Percentiles rank a stretch among this genome's conserved stretches.
These are phyloP conservation scores for Pseudomyrmex concolor DNA, from an alignment of 1,140 invertebrate species.

Conservation along the genomic window DNA sequence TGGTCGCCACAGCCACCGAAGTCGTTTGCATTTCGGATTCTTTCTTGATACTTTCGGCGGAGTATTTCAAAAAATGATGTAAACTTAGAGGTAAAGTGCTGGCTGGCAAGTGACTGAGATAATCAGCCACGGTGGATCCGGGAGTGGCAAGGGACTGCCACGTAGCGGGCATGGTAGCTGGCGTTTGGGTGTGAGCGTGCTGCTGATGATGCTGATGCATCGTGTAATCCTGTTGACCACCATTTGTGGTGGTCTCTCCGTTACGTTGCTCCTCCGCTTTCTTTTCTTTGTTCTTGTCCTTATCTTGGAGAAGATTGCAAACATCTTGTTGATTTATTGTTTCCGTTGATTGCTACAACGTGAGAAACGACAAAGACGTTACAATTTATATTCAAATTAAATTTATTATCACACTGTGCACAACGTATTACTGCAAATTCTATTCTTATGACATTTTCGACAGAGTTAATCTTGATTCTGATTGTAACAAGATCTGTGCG, in stretches of 20 bases:
- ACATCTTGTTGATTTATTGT: constrained; percentile 84
- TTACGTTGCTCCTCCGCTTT: constrained; percentile 81
- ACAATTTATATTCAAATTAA: neutral
- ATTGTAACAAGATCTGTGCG: neutral
- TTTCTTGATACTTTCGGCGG: constrained; percentile 91
- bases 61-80: constrained; percentile 94
- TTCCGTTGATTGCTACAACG: constrained; percentile 76
- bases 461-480: too few relatives aligned
- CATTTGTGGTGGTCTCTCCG: constrained; percentile 77
- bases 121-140: constrained; percentile 92
- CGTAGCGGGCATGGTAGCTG: constrained; percentile 84
- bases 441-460: neutral
- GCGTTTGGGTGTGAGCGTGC: constrained; percentile 84
- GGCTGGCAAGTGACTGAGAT: constrained; percentile 90
- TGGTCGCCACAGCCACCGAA: constrained; percentile 85
- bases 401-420: too few relatives aligned
- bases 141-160: constrained; percentile 92
- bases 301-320: constrained; percentile 83
- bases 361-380: constrained; percentile 9
- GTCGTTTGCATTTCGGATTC: constrained; percentile 88
- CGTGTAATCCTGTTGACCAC: constrained; percentile 82
- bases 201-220: constrained; percentile 85
- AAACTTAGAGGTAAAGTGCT: constrained; percentile 91
- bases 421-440: neutral
- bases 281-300: constrained; percentile 83